These are phyloP conservation scores for Cryptus armator DNA, from an alignment of 2,888 invertebrate genomes.

Conservation along the genomic window DNA sequence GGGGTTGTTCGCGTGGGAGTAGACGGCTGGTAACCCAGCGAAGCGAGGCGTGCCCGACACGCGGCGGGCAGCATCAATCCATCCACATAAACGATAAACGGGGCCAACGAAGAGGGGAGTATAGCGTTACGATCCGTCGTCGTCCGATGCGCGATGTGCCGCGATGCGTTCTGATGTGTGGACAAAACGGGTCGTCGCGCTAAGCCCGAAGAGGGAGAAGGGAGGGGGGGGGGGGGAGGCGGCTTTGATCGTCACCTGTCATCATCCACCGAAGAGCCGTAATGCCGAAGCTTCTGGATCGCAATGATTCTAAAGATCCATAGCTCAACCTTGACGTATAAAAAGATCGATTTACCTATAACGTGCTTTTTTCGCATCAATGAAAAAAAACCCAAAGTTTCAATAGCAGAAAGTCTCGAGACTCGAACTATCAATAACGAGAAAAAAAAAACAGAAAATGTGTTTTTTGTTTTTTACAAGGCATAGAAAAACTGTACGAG, in stretches of 20 bases:
- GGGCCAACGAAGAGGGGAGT: slow-evolving; percentile 62
- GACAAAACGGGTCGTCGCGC: slow-evolving; percentile 82
- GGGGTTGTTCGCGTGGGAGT: slow-evolving; percentile 84
- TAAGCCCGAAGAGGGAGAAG: slow-evolving; percentile 72
- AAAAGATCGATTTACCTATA: background rate
- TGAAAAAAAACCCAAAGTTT: background rate
- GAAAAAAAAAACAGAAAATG: background rate
- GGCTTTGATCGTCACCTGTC: slow-evolving; percentile 83
- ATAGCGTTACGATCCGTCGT: slow-evolving; percentile 62
- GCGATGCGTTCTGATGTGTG: slow-evolving; percentile 76
- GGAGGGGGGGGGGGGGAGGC: background rate
- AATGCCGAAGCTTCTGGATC: slow-evolving; percentile 39
- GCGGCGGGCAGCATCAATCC: slow-evolving; percentile 84
- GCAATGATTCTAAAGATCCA: slow-evolving; percentile 11
- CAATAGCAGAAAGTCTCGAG: background rate
- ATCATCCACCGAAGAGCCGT: slow-evolving; percentile 64
- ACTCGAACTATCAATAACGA: background rate
- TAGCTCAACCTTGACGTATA: background rate
- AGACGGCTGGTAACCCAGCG: slow-evolving; percentile 85
- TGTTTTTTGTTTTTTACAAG: background rate
- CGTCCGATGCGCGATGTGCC: slow-evolving; percentile 66
- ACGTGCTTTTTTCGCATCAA: background rate
- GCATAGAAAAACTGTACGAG: background rate
- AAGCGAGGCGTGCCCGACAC: slow-evolving; percentile 84
- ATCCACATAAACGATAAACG: slow-evolving; percentile 84